Percentiles rank a stretch among this genome's conserved stretches.
phyloP scores from a whole-genome alignment of 2,797 vertebrate species.

The Coranthus polyacanthus region DNA sequence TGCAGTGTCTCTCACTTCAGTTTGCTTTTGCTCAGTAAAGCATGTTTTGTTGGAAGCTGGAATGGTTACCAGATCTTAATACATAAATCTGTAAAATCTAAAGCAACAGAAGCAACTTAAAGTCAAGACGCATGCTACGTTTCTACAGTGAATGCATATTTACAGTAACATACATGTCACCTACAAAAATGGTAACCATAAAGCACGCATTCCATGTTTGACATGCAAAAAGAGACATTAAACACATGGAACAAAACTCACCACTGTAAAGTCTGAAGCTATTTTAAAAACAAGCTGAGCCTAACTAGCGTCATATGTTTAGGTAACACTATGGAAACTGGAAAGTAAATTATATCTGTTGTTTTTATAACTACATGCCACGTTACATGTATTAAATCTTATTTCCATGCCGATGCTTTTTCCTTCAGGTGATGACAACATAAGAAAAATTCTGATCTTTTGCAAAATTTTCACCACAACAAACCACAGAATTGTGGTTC shows the following conservation, averaged over 20 bases:
- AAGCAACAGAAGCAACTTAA: conserved; percentile 42
- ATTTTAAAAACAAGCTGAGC: conserved; percentile 26
- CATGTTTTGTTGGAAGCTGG: conserved; percentile 22
- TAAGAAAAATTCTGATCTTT: conserved; percentile 16
- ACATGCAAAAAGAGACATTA: conserved; percentile 68
- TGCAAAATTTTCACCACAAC: conserved; percentile 13
- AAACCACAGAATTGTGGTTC: not conserved
- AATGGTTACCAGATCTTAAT: conserved; percentile 33
- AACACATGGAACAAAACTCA: conserved; percentile 49
- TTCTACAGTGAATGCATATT: conserved; percentile 45
- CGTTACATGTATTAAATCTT: conserved; percentile 23
- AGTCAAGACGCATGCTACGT: conserved; percentile 43
- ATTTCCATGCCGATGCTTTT: conserved; percentile 13
- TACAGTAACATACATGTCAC: conserved; percentile 59
- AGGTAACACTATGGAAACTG: conserved; percentile 12
- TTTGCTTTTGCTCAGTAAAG: conserved; percentile 31
- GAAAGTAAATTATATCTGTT: conserved; percentile 5
- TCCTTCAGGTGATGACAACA: conserved; percentile 6
- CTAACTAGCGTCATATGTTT: conserved; percentile 28
- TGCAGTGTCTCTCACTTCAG: conserved; percentile 22
- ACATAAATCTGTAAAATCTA: conserved; percentile 26
- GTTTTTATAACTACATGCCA: conserved; percentile 14
- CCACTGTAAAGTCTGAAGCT: conserved; percentile 31
- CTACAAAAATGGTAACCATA: conserved; percentile 66
- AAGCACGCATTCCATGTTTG: conserved; percentile 54